These are phyloP conservation scores for Cacatua alba DNA, from an alignment of 2,113 vertebrate genomes.

Conservation along the genomic window DNA sequence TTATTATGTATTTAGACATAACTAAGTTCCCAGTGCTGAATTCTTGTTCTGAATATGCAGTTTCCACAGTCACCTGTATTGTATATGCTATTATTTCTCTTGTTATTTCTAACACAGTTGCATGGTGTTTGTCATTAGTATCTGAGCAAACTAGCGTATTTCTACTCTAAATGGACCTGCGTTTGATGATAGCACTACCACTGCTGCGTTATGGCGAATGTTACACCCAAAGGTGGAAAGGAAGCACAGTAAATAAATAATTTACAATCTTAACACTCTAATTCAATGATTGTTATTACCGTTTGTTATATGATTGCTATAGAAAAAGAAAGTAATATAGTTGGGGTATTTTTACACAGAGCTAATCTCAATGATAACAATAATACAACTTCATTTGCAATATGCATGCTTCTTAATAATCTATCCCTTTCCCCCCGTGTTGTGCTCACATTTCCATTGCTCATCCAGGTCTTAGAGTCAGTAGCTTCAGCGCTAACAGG, in stretches of 20 bases:
- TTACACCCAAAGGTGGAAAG: neutral
- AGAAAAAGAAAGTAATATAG: neutral
- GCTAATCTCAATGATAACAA: neutral
- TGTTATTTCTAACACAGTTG: neutral
- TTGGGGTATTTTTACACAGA: neutral
- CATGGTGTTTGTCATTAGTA: neutral
- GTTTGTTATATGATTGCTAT: neutral
- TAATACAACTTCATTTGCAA: neutral
- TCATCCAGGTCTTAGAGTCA: neutral
- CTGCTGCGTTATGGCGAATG: neutral
- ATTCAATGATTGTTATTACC: neutral
- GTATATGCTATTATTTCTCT: neutral
- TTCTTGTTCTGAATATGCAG: neutral
- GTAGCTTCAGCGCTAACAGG: neutral
- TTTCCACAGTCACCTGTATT: too few species aligned
- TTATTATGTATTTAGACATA: neutral
- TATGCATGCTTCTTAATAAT: neutral
- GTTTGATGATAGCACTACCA: neutral
- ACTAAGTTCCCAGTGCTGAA: neutral
- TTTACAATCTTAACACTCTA: neutral
- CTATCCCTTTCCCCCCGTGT: neutral
- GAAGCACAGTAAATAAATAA: neutral
- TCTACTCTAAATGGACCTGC: neutral
- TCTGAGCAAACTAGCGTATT: neutral
- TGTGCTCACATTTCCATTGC: neutral